Percentiles rank a stretch among this genome's conserved stretches.
Evolutionary conservation across 2,797 vertebrate genomes (phyloP).

Genomic region (Hypotaenidia okinawae): DNA sequence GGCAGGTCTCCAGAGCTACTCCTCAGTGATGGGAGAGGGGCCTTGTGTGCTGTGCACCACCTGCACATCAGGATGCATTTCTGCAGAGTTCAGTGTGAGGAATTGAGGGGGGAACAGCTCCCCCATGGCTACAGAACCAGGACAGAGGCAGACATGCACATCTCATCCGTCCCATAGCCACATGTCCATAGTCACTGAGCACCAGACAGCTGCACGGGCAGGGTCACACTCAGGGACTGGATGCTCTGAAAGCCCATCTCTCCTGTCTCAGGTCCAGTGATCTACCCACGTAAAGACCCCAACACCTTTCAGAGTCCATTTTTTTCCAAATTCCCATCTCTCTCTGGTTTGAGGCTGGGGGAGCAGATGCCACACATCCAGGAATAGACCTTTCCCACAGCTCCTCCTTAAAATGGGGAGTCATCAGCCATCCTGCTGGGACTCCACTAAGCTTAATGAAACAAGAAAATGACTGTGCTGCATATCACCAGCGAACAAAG

Average conservation of each 20-base stretch:
- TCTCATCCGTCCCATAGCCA: not conserved
- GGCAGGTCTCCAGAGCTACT: not conserved
- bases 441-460: not conserved
- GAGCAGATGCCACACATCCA: not conserved
- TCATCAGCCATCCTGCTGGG: not conserved
- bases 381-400: not conserved
- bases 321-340: not conserved
- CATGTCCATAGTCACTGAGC: not conserved
- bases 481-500: not conserved
- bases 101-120: not conserved
- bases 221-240: not conserved
- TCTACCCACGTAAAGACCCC: not conserved
- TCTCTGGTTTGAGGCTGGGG: not conserved
- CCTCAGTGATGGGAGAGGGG: not conserved
- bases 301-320: not conserved
- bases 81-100: not conserved
- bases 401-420: not conserved
- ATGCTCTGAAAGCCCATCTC: not conserved
- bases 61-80: not conserved
- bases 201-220: slow-evolving; percentile 4
- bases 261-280: not conserved
- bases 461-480: not conserved
- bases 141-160: accelerated
- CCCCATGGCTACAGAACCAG: not conserved
- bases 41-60: accelerated